Evolutionary conservation across 2,113 vertebrate genomes (phyloP).

Genomic region (Charadrius vociferus): DNA sequence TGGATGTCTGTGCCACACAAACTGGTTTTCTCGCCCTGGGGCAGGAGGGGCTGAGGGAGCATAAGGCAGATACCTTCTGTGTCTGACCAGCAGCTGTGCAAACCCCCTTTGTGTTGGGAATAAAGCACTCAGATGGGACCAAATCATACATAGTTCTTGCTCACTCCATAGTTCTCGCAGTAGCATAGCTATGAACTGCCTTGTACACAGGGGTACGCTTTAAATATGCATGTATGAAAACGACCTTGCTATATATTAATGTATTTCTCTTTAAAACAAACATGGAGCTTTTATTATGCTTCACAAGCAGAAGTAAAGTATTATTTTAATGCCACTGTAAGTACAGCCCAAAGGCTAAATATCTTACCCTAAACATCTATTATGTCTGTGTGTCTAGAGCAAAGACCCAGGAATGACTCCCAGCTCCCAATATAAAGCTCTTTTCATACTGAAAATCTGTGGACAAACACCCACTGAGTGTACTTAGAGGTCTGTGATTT

Average conservation of each 20-base stretch:
- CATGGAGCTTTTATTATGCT: background rate
- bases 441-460: background rate
- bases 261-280: background rate
- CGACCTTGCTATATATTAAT: background rate
- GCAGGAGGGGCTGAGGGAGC: background rate
- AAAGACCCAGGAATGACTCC: background rate
- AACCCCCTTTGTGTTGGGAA: background rate
- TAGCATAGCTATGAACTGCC: background rate
- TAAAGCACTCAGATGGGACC: background rate
- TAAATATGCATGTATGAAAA: background rate
- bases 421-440: background rate
- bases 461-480: background rate
- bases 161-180: background rate
- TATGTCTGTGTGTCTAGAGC: background rate
- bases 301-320: background rate
- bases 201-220: background rate
- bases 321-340: background rate
- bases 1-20: background rate
- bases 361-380: background rate
- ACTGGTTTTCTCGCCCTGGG: accelerated
- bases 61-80: background rate
- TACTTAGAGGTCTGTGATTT: background rate
- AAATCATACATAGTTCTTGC: background rate
- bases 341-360: background rate
- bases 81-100: background rate